A percentile compares a stretch with the other conserved stretches of the same genome.
Evolutionary conservation across 1,140 invertebrate species (phyloP).

Genomic region (Pristionchus pacificus): DNA sequence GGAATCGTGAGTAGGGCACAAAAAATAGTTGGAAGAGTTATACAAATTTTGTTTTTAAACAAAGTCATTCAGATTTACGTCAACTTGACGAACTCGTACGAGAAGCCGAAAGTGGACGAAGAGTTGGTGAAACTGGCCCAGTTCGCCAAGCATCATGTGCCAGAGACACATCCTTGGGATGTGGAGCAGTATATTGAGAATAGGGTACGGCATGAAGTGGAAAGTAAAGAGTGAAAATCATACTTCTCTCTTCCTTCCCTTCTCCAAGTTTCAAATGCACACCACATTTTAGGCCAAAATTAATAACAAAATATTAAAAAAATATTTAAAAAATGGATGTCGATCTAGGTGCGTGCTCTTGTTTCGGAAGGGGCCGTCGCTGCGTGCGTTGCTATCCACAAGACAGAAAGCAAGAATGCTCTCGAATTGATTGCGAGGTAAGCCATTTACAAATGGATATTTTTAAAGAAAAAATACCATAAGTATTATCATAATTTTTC

Average conservation of each 20-base stretch:
- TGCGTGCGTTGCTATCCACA: slow-evolving; percentile 80
- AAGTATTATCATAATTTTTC: too few species aligned
- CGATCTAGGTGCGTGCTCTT: slow-evolving; percentile 62
- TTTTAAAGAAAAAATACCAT: too few species aligned
- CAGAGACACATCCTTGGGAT: slow-evolving; percentile 72
- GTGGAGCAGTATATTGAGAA: slow-evolving; percentile 84
- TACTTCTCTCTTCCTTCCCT: too few species aligned
- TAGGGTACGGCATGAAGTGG: slow-evolving; percentile 62
- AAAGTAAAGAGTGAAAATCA: background rate
- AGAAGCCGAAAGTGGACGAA: slow-evolving; percentile 91
- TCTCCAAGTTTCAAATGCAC: too few species aligned
- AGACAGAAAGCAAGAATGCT: slow-evolving; percentile 74
- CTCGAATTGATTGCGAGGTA: slow-evolving; percentile 51
- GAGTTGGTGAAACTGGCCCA: slow-evolving; percentile 93
- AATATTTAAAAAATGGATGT: background rate
- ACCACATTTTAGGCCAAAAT: too few species aligned
- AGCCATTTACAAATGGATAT: background rate
- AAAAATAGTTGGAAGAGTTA: too few species aligned
- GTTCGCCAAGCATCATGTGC: slow-evolving; percentile 98
- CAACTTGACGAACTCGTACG: slow-evolving; percentile 94
- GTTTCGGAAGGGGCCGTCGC: slow-evolving; percentile 79
- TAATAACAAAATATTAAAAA: too few species aligned
- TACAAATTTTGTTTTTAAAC: too few species aligned
- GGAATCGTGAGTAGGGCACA: too few species aligned
- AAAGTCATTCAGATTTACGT: slow-evolving; percentile 81